A percentile compares a stretch with the other conserved stretches of the same genome.
These are phyloP conservation scores for Acanthornis magna DNA, from an alignment of 2,797 vertebrate species.

Conservation along the genomic window DNA sequence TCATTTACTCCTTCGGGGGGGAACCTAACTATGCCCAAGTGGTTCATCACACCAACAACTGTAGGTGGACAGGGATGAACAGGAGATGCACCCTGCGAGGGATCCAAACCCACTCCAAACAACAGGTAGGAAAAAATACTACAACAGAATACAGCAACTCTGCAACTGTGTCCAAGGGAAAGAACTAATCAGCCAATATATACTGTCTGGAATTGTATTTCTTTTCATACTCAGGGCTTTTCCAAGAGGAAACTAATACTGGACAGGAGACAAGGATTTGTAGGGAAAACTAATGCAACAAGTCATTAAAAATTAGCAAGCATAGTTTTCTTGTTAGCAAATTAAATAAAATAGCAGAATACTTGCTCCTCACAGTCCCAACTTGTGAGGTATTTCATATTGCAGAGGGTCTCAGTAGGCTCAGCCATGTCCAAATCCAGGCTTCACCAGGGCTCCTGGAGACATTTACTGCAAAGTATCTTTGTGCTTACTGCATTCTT, in stretches of 20 bases:
- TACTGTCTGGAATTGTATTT: not conserved
- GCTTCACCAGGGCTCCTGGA: not conserved
- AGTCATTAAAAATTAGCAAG: not conserved
- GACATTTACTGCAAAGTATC: not conserved
- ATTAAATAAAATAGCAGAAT: not conserved
- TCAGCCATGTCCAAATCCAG: not conserved
- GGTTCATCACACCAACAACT: not conserved
- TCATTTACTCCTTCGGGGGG: not conserved
- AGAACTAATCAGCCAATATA: not conserved
- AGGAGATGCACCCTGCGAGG: not conserved
- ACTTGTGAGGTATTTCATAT: not conserved
- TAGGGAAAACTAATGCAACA: not conserved
- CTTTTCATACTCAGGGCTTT: not conserved
- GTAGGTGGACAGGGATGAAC: not conserved
- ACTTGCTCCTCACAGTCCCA: not conserved
- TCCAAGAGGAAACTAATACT: not conserved
- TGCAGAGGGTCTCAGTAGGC: not conserved
- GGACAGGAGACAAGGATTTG: not conserved
- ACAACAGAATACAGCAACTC: not conserved
- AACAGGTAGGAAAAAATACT: not conserved
- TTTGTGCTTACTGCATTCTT: not conserved
- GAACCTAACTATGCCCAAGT: not conserved
- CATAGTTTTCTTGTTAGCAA: not conserved
- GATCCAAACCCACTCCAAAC: not conserved
- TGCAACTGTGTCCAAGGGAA: not conserved